Evolutionary conservation across 2,888 invertebrate genomes (phyloP), one percentile per base, ranked within the genome.

Genomic region (Spisula solida): DNA sequence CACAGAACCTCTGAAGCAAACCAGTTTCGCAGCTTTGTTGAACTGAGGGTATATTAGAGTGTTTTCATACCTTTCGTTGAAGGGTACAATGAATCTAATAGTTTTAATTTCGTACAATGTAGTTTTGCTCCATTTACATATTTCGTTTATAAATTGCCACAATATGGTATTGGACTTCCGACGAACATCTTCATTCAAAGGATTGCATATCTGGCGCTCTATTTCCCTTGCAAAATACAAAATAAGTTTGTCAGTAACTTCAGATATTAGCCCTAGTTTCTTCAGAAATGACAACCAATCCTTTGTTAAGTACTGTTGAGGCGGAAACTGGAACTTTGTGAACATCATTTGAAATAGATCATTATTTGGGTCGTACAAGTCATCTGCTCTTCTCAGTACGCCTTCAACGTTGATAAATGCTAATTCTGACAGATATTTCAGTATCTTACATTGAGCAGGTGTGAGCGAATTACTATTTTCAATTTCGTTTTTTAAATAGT

Each of bases 171-270:
- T 41, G 0, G 92, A 92, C 55, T 86, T 51, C 84, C 86, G 8
- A 29, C 66, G 48, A 18, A 89, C 6, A 75, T 48, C 6, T 66
- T 66, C 79, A 10, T 86, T 18, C 0, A 83, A 31, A 25, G 66
- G 41, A 34, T 29, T 16, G 18, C 16, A 20, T 14, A 87, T 84
- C 12, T 81, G 70, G 31, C 8, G 2, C 41, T 85, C 89, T 78
- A 92, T 66, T 51, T 84, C 34, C 25, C 41, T n/a, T 0, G 91
- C 91, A 90, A 92, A 93, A 0, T 79, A 18, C n/a, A 93, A 14
- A 0, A 92, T 56, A 86, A 92, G 81, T 10, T 84, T 60, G n/a
- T 83, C 81, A 1, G 88, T 84, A 0, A 91, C 79, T 20, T 88
- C n/a, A 0, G 48, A 81, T 31, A 84, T 87, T 47, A 93, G 70